These are phyloP conservation scores for Xiphydria camelus DNA, from an alignment of 2,888 invertebrate genomes.

Conservation along the genomic window DNA sequence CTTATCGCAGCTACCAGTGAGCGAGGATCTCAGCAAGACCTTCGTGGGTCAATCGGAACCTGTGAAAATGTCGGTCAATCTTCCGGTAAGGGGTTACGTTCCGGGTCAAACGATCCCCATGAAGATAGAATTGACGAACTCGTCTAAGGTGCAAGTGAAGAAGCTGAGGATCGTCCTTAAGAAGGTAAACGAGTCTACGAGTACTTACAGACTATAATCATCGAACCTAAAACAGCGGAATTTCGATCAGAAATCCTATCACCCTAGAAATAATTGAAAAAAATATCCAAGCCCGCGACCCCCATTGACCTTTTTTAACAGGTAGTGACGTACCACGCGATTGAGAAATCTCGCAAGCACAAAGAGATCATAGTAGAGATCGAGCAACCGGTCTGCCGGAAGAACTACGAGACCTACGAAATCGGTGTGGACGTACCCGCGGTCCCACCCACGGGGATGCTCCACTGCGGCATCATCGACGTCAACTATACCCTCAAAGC, in stretches of 20 bases:
- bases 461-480: slow-evolving; percentile 50
- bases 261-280: no score
- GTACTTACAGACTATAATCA: no score
- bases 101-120: slow-evolving; percentile 52
- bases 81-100: slow-evolving; percentile 52
- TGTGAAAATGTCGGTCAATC: slow-evolving; percentile 36
- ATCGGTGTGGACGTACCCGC: slow-evolving; percentile 47
- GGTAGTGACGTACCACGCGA: slow-evolving; percentile 44
- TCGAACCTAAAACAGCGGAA: no score
- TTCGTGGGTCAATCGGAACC: slow-evolving; percentile 47
- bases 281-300: no score
- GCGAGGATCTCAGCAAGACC: slow-evolving; percentile 36
- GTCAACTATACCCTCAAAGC: slow-evolving; percentile 51
- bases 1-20: slow-evolving; percentile 39
- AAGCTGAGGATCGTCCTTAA: slow-evolving; percentile 45
- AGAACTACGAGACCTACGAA: slow-evolving; percentile 26
- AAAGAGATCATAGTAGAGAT: slow-evolving; percentile 49
- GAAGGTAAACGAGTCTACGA: slow-evolving; percentile 44
- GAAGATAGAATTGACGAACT: slow-evolving; percentile 43
- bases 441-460: slow-evolving; percentile 50
- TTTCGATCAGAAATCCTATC: no score
- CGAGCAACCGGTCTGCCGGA: slow-evolving; percentile 36
- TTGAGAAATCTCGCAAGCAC: slow-evolving; percentile 43
- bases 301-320: slow-evolving; percentile 8
- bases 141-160: slow-evolving; percentile 38